A percentile compares a stretch with the other conserved stretches of the same genome.
phyloP scores from a whole-genome alignment of 2,888 invertebrate species.

The Timema cristinae region DNA sequence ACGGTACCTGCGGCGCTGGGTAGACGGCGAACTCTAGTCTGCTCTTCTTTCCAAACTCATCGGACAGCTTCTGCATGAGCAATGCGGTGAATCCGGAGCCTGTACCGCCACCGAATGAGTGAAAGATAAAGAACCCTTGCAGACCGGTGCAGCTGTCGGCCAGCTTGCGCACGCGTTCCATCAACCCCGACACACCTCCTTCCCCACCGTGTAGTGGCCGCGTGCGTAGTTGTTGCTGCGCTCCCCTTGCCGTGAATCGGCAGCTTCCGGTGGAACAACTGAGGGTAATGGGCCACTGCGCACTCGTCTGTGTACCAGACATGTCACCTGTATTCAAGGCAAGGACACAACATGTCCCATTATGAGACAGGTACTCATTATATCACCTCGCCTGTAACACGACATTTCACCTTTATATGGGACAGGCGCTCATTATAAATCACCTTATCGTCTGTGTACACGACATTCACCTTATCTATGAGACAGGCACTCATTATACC shows the following conservation, averaged over 20 bases:
- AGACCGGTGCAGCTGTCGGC: conserved; percentile 41
- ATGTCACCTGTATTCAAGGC: too few species aligned
- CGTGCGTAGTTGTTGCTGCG: conserved; percentile 48
- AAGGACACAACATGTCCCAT: too few species aligned
- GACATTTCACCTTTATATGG: too few species aligned
- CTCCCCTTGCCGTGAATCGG: conserved; percentile 52
- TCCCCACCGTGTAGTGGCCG: conserved; percentile 51
- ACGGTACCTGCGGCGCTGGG: conserved; percentile 49
- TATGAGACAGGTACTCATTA: too few species aligned
- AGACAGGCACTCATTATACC: too few species aligned
- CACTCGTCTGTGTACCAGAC: conserved; percentile 39
- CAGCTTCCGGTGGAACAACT: conserved; percentile 53
- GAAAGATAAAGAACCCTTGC: conserved; percentile 43
- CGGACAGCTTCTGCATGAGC: conserved; percentile 50
- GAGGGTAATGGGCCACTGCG: conserved; percentile 46
- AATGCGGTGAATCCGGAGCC: conserved; percentile 43
- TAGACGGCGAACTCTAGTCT: conserved; percentile 51
- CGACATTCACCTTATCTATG: too few species aligned
- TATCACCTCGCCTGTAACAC: too few species aligned
- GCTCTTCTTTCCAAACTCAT: conserved; percentile 38
- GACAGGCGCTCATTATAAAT: too few species aligned
- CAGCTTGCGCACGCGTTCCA: conserved; percentile 41
- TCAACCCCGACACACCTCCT: conserved; percentile 46
- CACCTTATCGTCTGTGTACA: too few species aligned
- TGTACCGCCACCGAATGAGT: conserved; percentile 46